Evolutionary conservation across 2,888 invertebrate species (phyloP), one percentile per base, ranked within the genome.

Genomic region (Euclidia mi): DNA sequence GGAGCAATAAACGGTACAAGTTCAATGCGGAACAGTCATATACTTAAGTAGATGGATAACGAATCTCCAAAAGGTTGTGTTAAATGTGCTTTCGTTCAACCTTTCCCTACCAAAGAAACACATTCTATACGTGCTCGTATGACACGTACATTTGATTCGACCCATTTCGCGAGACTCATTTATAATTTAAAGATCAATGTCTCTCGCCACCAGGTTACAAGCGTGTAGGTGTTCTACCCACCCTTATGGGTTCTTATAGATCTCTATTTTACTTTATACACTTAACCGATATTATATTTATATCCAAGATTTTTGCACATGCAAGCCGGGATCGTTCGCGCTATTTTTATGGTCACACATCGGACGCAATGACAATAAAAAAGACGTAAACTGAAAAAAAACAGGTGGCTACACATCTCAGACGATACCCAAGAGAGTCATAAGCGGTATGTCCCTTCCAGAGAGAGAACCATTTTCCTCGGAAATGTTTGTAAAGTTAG

Each of bases 111-210:
- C 34, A 58, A 37, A 58, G 52, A 56, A 59, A 59, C 59, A 52
- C 44, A 37, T 38, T 44, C 52, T 56, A 67, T 53, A 55, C 56
- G 18, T 55, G 40, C 32, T 31, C 35, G 55, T 48, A 58, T 61
- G 61, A 58, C 59, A 68, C 57, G 44, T 70, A 58, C 61, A 57
- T 78, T 73, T 71, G 71, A 71, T 78, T 78, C 77, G 78, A 80
- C 79, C 82, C 65, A 80, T 81, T 80, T 81, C 79, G 76, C 77
- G 76, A 72, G 63, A 55, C 74, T 79, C 79, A 84, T 88, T 75
- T 84, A 85, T 85, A 81, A 88, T 87, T 82, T 78, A 84, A 65
- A 69, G 65, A 71, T n/a, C n/a, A n/a, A n/a, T 77, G 75, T 70
- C 65, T 80, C 73, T 60, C 58, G 56, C 60, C 56, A 63, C 61